Evolutionary conservation across 2,888 invertebrate genomes (phyloP).

Genomic region (Amphipyra tragopoginis): DNA sequence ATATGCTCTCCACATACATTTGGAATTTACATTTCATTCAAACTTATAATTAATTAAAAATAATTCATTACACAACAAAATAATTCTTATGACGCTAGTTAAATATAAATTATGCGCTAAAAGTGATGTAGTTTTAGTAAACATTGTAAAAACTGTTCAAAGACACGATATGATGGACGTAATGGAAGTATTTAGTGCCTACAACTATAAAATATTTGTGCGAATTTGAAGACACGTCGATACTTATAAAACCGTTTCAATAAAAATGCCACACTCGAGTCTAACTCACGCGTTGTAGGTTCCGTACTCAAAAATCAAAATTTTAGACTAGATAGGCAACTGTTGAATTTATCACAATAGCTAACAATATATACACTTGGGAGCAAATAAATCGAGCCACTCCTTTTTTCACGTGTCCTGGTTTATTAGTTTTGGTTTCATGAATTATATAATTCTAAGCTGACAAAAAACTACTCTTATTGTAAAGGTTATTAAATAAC

Average conservation of each 20-base stretch:
- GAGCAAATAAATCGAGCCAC: too few species aligned
- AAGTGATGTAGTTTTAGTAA: constrained; percentile 34
- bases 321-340: constrained; percentile 2
- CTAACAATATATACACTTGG: too few species aligned
- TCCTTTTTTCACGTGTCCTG: too few species aligned
- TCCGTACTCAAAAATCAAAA: constrained; percentile 9
- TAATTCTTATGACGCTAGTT: constrained; percentile 24
- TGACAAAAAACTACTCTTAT: too few species aligned
- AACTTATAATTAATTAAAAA: constrained; percentile 43
- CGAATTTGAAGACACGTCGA: constrained; percentile 1
- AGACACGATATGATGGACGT: constrained; percentile 39
- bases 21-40: constrained; percentile 39
- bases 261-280: constrained; percentile 9
- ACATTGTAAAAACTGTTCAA: constrained; percentile 32
- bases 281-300: constrained; percentile 9
- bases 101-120: constrained; percentile 52
- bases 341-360: constrained; percentile 17
- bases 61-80: constrained; percentile 45
- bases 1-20: constrained; percentile 31
- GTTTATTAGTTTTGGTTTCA: too few species aligned
- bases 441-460: too few species aligned
- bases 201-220: constrained; percentile 9
- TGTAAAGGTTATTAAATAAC: too few species aligned
- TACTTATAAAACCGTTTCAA: constrained; percentile 9
- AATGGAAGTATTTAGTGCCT: background rate